Conservation (phyloP, 2,888 invertebrate species). For the Sussaba pulchella region DNA sequence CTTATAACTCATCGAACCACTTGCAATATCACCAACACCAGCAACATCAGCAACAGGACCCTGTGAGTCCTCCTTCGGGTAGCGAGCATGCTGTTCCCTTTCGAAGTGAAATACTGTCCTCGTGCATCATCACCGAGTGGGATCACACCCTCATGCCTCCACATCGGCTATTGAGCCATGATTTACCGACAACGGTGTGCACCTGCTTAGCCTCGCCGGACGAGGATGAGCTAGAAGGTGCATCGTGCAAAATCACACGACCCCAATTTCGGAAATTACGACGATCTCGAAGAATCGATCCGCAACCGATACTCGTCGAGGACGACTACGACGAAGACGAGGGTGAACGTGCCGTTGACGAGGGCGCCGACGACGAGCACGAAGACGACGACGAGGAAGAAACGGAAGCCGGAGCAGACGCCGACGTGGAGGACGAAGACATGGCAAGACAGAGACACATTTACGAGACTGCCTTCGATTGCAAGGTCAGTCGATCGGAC, state of each 20-base stretch:
- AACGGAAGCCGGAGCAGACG: constrained; percentile 79
- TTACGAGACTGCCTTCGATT: constrained; percentile 96
- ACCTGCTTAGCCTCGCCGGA: constrained; percentile 88
- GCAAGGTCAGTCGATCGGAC: constrained; percentile 92
- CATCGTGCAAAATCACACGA: constrained; percentile 55
- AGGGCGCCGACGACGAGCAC: constrained; percentile 85
- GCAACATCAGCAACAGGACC: constrained; percentile 71
- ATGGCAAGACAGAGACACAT: constrained; percentile 89
- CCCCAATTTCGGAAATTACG: constrained; percentile 85
- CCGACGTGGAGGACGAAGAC: constrained; percentile 85
- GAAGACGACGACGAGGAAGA: constrained; percentile 81
- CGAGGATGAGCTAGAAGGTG: constrained; percentile 87
- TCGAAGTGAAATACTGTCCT: constrained; percentile 80
- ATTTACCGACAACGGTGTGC: constrained; percentile 88
- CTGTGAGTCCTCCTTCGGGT: constrained; percentile 77
- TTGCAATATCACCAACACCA: constrained; percentile 71
- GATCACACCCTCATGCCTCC: constrained; percentile 89
- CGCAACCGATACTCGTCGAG: constrained; percentile 88
- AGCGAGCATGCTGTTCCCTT: constrained; percentile 78
- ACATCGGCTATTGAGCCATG: constrained; percentile 87
- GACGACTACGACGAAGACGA: constrained; percentile 86
- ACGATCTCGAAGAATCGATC: constrained; percentile 88
- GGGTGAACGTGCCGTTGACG: constrained; percentile 79
- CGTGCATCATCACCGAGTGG: constrained; percentile 82
- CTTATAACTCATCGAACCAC: constrained; percentile 68